These are phyloP conservation scores for Cebus imitator DNA, from an alignment of 2,113 vertebrate species.

Conservation along the genomic window DNA sequence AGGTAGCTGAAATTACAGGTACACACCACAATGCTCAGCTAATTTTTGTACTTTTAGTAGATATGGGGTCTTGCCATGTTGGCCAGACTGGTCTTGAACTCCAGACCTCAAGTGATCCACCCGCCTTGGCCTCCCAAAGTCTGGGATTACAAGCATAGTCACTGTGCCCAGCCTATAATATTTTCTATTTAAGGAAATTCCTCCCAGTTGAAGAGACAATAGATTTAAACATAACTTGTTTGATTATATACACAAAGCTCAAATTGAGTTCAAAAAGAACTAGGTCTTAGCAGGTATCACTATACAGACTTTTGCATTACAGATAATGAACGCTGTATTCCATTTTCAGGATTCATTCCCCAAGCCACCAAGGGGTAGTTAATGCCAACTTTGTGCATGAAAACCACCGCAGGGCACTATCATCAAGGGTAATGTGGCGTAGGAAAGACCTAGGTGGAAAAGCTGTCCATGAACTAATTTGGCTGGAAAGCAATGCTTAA, in stretches of 20 bases:
- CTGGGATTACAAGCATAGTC: too few species aligned
- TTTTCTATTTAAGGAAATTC: constrained; percentile 37
- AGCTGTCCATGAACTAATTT: neutral
- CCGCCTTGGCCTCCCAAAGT: too few species aligned
- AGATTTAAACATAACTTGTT: constrained; percentile 3
- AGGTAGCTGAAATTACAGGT: too few species aligned
- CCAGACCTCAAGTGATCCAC: too few species aligned
- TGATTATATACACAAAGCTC: constrained; percentile 41
- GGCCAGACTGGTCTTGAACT: too few species aligned
- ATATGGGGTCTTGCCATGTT: too few species aligned
- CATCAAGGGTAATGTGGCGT: constrained; percentile 49
- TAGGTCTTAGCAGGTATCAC: neutral
- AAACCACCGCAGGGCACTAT: constrained; percentile 33
- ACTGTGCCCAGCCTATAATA: neutral
- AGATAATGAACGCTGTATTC: constrained; percentile 45
- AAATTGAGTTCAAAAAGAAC: constrained; percentile 54
- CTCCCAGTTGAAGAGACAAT: constrained; percentile 26
- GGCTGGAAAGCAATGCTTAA: constrained; percentile 50
- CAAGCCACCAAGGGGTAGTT: constrained; percentile 23
- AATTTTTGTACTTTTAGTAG: too few species aligned
- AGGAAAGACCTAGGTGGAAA: constrained; percentile 36
- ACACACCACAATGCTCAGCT: too few species aligned
- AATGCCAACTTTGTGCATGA: neutral
- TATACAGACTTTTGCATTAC: constrained; percentile 29
- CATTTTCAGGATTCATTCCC: neutral